Base-by-base conservation (phyloP, 2,888 invertebrate genomes). In the Muschampia plurimacula region DNA sequence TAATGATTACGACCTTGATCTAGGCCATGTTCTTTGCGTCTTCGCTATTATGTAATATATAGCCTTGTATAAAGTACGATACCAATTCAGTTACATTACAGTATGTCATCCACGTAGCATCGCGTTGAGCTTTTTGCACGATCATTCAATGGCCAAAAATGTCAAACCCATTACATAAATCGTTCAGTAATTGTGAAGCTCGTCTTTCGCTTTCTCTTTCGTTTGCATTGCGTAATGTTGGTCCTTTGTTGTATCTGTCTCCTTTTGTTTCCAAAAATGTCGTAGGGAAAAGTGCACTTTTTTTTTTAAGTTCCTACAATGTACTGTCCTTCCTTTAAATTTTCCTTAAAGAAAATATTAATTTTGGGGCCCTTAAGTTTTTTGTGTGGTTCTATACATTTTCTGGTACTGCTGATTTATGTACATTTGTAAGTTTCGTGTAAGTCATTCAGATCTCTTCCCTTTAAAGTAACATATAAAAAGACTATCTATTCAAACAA, bases 121-220 rank as follows among this genome's bases (percentile, higher is more conserved):
- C 41, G 44, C 22, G 28, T 28, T 32, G 64, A 64, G 55, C 62
- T 69, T 69, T 69, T 69, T 32, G 63, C 62, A 39, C 28, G 49
- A 32, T 62, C 59, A 57, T 57, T 15, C 49, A 8, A 6, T 65
- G 46, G 36, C 52, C 69, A 63, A 74, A 75, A 74, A 75, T 74
- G 74, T 74, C 66, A 73, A 46, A 64, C 46, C 41, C 68, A 67
- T 75, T 69, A 69, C 69, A 64, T 60, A 63, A 69, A 52, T 69
- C 55, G 69, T 62, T 10, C 69, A 55, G 62, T 4, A 52, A 69
- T 63, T 62, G 63, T 63, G 32, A 32, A 41, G 62, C 41, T 72
- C 74, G 49, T 72, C 73, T 67, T 62, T 74, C 74, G 74, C 78
- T 79, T 78, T 78, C 78, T 64, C 73, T 77, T 74, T 77, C 74